Evolutionary conservation across 2,113 vertebrate species (phyloP).

Genomic region (Orcinus orca): DNA sequence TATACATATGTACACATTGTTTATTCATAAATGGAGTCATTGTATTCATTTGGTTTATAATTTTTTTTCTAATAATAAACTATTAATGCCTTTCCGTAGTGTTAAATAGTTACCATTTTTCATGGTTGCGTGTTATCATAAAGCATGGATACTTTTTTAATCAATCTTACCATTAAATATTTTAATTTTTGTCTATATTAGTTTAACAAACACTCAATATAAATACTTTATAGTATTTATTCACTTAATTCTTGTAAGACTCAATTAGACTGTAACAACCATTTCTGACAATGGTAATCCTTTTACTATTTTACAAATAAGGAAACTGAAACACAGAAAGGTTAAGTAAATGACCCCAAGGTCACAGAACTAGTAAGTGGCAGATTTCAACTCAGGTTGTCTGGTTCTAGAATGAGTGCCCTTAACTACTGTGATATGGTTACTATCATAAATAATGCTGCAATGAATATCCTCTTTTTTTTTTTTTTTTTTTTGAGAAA

Average conservation of each 20-base stretch:
- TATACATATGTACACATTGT: not conserved
- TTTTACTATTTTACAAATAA: not conserved
- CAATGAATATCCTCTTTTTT: not conserved
- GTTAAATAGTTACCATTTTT: not conserved
- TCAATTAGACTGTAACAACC: not conserved
- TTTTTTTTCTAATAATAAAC: conserved; percentile 12
- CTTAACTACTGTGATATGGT: too few relatives aligned
- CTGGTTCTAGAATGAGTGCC: not conserved
- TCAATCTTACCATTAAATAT: not conserved
- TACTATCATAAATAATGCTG: not conserved
- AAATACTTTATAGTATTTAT: not conserved
- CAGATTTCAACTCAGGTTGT: not conserved
- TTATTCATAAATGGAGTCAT: not conserved
- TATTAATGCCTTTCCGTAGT: not conserved
- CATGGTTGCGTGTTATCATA: not conserved
- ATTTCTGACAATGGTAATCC: not conserved
- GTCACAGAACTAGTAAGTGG: not conserved
- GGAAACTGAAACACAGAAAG: not conserved
- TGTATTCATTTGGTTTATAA: not conserved
- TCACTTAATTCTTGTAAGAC: conserved; percentile 24
- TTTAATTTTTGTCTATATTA: conserved; percentile 6
- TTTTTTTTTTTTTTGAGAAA: conserved; percentile 6
- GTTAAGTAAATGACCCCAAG: not conserved
- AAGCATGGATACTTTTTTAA: not conserved
- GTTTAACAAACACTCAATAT: not conserved